Percentiles rank a stretch among this genome's conserved stretches.
These are phyloP conservation scores for Apamea anceps DNA, from an alignment of 2,888 invertebrate species.

Conservation along the genomic window DNA sequence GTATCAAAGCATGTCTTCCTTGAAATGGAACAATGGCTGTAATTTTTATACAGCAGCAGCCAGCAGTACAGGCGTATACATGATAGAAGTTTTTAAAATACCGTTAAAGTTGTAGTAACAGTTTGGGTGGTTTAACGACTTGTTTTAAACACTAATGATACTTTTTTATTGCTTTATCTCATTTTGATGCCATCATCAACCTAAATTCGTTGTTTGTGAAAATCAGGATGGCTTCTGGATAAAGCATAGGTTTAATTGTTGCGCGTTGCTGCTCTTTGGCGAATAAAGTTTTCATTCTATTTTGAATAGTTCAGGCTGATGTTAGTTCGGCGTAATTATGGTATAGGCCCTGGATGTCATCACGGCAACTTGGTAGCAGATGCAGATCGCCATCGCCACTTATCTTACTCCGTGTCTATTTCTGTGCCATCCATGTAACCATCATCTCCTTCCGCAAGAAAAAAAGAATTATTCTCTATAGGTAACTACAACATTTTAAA, in stretches of 20 bases:
- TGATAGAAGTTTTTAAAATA: constrained; percentile 54
- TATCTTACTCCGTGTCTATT: no score
- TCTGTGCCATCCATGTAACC: not conserved
- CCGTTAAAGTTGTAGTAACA: constrained; percentile 52
- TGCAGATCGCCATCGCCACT: not conserved
- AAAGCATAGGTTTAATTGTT: not conserved
- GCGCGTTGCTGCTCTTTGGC: not conserved
- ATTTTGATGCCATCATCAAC: constrained; percentile 62
- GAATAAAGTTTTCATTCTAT: not conserved
- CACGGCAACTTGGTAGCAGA: not conserved
- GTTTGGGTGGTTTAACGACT: constrained; percentile 58
- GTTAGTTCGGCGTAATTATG: not conserved
- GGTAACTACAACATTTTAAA: not conserved
- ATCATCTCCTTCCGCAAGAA: not conserved
- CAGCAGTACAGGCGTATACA: constrained; percentile 25
- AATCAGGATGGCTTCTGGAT: constrained; percentile 14
- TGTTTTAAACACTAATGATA: constrained; percentile 58
- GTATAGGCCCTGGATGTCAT: not conserved
- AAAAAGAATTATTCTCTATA: not conserved
- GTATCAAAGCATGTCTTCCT: constrained; percentile 32
- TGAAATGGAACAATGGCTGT: constrained; percentile 48
- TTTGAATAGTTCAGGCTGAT: not conserved
- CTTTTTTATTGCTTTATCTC: constrained; percentile 59
- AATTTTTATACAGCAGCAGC: constrained; percentile 15
- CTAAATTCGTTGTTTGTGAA: constrained; percentile 50